These are phyloP conservation scores for Cricetomys ansorgei DNA, from an alignment of 2,113 vertebrate genomes.

Conservation along the genomic window DNA sequence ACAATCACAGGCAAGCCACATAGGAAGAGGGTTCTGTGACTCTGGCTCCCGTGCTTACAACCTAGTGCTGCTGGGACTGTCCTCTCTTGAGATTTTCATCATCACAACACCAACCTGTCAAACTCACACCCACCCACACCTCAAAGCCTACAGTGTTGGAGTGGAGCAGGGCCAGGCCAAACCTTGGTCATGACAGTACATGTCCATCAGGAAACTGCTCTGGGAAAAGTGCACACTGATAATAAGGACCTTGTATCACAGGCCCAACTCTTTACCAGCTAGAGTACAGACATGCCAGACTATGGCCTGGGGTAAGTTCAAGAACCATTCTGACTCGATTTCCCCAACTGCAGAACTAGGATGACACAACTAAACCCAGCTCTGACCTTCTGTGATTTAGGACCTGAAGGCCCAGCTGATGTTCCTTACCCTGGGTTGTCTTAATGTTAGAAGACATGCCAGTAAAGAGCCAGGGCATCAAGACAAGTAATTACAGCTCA, in stretches of 20 bases:
- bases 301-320: not conserved
- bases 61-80: not conserved
- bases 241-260: not conserved
- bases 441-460: not conserved
- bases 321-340: not conserved
- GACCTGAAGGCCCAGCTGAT: not conserved
- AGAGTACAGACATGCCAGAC: not conserved
- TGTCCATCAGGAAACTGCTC: not conserved
- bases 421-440: not conserved
- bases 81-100: not conserved
- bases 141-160: not conserved
- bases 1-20: not conserved
- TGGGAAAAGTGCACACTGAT: not conserved
- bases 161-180: not conserved
- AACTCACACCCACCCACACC: not conserved
- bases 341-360: slow-evolving; percentile 14
- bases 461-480: not conserved
- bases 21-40: not conserved
- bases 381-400: not conserved
- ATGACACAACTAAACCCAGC: not conserved
- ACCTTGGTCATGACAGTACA: not conserved
- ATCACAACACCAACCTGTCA: not conserved
- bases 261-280: not conserved
- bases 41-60: not conserved
- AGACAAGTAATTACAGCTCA: not conserved